Base-by-base conservation (phyloP, 2,113 vertebrate genomes). In the Dipodomys spectabilis region DNA sequence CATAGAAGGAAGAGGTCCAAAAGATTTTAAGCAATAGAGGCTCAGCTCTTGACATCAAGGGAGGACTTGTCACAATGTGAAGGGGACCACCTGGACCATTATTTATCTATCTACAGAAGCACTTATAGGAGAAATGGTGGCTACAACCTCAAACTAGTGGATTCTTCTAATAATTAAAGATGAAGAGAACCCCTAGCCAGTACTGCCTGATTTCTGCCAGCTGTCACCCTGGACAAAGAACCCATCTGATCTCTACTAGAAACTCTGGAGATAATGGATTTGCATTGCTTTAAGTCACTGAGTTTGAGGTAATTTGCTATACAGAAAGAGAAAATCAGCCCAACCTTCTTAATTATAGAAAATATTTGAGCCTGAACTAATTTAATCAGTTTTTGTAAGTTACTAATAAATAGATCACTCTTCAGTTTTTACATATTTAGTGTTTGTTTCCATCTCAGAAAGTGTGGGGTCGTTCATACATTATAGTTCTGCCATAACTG, bases 371-470 rank as follows among this genome's bases (percentile, higher is more conserved):
- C 49, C 72, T 53, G n/a, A 81, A 71, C 20, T 35, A 12, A 83
- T 60, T 88, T 27, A 27, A 20, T 18, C 30, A 39, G 11, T 60
- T 71, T 89, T 65, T 65, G 19, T 78, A 5, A 93, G 22, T 92
- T 69, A 74, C 62, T 85, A 82, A 86, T 57, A 85, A 92, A 35
- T 69, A 88, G 20, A 82, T 10, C 4, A 35, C 22, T 85, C 44
- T 72, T 78, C 64, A 72, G 19, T 44, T 78, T 86, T 77, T 69
- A 45, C 7, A 32, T 71, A 39, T 64, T 92, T 73, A 68, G 75
- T 82, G 6, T 65, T 89, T 86, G 53, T 35, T 45, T 78, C 88
- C n/a, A n/a, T 73, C 73, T 53, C 39, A 77, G 77, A 92, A 49
- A 75, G 23, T 57, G 82, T 35, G 6, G 6, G 60, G 18, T 23